A percentile compares a stretch with the other conserved stretches of the same genome.
phyloP scores from a whole-genome alignment of 2,888 invertebrate species.

The Cosmia pyralina region DNA sequence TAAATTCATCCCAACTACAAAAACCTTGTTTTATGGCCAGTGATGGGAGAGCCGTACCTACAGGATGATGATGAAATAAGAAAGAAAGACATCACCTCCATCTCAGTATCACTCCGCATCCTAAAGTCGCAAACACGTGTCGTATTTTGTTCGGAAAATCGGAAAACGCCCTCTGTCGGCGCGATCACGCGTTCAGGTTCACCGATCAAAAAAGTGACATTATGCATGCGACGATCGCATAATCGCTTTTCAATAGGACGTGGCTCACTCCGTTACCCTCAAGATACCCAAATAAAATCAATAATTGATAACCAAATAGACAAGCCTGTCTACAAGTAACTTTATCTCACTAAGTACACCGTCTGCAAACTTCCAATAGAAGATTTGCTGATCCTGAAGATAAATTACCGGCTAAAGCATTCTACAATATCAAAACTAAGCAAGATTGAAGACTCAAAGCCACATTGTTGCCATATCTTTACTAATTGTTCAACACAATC shows the following conservation, averaged over 20 bases:
- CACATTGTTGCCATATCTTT: constrained; percentile 27
- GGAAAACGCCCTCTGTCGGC: too few species aligned
- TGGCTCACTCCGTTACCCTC: not conserved
- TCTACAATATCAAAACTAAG: constrained; percentile 24
- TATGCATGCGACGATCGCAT: too few species aligned
- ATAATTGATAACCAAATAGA: not conserved
- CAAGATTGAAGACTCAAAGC: constrained; percentile 15
- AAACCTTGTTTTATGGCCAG: too few species aligned
- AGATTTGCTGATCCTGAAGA: constrained; percentile 17
- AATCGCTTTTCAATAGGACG: too few species aligned
- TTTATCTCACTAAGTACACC: constrained; percentile 14
- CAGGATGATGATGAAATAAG: too few species aligned
- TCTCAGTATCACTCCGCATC: too few species aligned
- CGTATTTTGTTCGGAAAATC: too few species aligned
- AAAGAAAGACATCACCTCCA: not conserved
- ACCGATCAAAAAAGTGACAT: too few species aligned
- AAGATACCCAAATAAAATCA: not conserved
- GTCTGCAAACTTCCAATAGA: constrained; percentile 26
- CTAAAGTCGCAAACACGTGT: too few species aligned
- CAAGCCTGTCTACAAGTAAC: constrained; percentile 1
- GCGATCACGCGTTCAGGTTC: too few species aligned
- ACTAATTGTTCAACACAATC: constrained; percentile 39
- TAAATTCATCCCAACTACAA: too few species aligned
- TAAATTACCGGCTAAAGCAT: constrained; percentile 11
- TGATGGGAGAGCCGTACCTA: too few species aligned